A percentile compares a stretch with the other conserved stretches of the same genome.
Conservation (phyloP, 2,797 vertebrate species). For the Streptopelia turtur region DNA sequence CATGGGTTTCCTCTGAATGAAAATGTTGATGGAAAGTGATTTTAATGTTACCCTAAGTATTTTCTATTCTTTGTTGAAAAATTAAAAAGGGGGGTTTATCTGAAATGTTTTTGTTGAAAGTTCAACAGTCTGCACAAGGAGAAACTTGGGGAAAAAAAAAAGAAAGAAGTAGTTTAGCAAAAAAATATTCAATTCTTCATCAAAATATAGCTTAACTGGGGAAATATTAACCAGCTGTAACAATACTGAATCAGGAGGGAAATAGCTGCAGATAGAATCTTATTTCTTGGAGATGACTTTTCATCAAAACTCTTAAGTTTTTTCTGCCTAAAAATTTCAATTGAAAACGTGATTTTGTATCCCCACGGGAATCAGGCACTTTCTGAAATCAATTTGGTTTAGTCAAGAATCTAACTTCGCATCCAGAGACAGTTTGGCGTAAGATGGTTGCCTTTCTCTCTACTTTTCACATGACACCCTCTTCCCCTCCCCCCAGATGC, state of each 20-base stretch:
- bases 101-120: not conserved
- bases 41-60: conserved; percentile 29
- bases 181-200: conserved; percentile 47
- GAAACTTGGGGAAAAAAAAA: not conserved
- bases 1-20: not conserved
- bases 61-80: conserved; percentile 32
- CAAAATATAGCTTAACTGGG: conserved; percentile 54
- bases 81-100: not conserved
- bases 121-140: not conserved
- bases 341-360: not conserved
- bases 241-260: conserved; percentile 50
- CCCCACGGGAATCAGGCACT: conserved; percentile 29
- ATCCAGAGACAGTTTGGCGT: not conserved
- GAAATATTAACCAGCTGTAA: conserved; percentile 56
- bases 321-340: conserved; percentile 27
- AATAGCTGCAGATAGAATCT: conserved; percentile 48
- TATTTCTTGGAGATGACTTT: conserved; percentile 44
- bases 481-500: not conserved
- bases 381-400: conserved; percentile 39
- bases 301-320: conserved; percentile 38
- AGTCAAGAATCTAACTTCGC: conserved; percentile 2
- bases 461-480: not conserved
- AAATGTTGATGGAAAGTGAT: not conserved
- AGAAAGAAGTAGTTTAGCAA: not conserved
- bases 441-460: not conserved